These are phyloP conservation scores for Macrostomum cliftonense DNA, from an alignment of 2,888 invertebrate genomes.

Conservation along the genomic window DNA sequence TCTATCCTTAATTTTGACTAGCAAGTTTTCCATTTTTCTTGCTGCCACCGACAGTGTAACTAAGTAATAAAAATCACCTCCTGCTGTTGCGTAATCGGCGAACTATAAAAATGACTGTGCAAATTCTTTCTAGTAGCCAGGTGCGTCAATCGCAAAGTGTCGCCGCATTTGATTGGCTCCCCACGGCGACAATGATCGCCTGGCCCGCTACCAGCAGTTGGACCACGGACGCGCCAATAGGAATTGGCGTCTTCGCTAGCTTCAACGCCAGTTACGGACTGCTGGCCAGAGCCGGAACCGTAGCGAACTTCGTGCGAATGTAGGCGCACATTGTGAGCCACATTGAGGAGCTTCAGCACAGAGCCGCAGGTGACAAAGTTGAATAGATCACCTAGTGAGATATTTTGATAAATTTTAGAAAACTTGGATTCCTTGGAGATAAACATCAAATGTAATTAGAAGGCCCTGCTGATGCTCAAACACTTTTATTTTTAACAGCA, in stretches of 20 bases:
- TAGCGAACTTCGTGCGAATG: conserved; percentile 99
- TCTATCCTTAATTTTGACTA: too few relatives aligned
- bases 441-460: too few relatives aligned
- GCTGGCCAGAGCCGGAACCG: conserved; percentile 93
- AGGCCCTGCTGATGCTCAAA: too few relatives aligned
- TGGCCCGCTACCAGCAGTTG: background rate
- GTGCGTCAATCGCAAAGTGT: conserved; percentile 66
- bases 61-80: too few relatives aligned
- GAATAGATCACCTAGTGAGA: conserved; percentile 23
- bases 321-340: conserved; percentile 54
- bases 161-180: conserved; percentile 68
- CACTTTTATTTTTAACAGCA: too few relatives aligned
- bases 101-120: conserved; percentile 84
- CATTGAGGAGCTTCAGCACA: conserved; percentile 69
- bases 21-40: too few relatives aligned
- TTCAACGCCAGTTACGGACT: conserved; percentile 76
- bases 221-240: conserved; percentile 58
- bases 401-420: too few relatives aligned
- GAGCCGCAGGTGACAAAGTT: conserved; percentile 82
- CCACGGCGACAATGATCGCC: conserved; percentile 44
- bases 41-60: too few relatives aligned
- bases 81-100: conserved; percentile 78
- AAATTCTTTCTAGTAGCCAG: conserved; percentile 72
- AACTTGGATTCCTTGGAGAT: too few relatives aligned
- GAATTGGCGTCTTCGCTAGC: conserved; percentile 69